Conservation (phyloP, 2,888 invertebrate species). For the Eilema caniola region DNA sequence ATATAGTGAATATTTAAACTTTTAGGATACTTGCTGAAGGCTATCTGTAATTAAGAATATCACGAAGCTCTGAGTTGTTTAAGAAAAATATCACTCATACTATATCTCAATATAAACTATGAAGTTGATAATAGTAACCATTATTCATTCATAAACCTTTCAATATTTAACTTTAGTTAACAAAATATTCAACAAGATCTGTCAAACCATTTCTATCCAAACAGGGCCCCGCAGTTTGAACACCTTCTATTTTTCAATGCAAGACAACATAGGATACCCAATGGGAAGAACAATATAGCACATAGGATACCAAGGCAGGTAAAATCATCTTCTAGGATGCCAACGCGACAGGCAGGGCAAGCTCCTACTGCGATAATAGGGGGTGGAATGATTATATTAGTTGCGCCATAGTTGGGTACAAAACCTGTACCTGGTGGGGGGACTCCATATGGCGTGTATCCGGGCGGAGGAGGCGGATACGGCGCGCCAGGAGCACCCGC, state of each 20-base stretch:
- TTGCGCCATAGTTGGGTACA: slow-evolving; percentile 88
- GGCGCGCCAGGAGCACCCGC: slow-evolving; percentile 56
- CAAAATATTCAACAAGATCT: slow-evolving; percentile 48
- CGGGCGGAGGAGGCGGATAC: slow-evolving; percentile 85
- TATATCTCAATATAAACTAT: slow-evolving; percentile 36
- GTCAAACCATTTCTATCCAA: slow-evolving; percentile 80
- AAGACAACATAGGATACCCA: slow-evolving; percentile 95
- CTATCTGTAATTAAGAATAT: background rate
- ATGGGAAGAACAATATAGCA: slow-evolving; percentile 94
- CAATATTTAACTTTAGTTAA: slow-evolving; percentile 51
- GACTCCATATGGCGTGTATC: slow-evolving; percentile 83
- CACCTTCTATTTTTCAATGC: slow-evolving; percentile 94
- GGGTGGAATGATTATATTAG: slow-evolving; percentile 89
- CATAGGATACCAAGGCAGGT: slow-evolving; percentile 94
- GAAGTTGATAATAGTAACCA: slow-evolving; percentile 38
- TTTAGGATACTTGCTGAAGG: background rate
- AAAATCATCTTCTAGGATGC: slow-evolving; percentile 95
- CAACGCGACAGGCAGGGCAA: slow-evolving; percentile 96
- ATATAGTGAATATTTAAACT: background rate
- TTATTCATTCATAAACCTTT: slow-evolving; percentile 49
- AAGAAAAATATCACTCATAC: background rate
- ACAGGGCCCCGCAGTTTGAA: slow-evolving; percentile 95
- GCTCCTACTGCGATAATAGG: slow-evolving; percentile 94
- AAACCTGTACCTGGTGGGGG: slow-evolving; percentile 79
- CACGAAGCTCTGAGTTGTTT: background rate